A percentile compares a stretch with the other conserved stretches of the same genome.
These are phyloP conservation scores for Dynastes tityus DNA, from an alignment of 2,888 invertebrate genomes.

Conservation along the genomic window DNA sequence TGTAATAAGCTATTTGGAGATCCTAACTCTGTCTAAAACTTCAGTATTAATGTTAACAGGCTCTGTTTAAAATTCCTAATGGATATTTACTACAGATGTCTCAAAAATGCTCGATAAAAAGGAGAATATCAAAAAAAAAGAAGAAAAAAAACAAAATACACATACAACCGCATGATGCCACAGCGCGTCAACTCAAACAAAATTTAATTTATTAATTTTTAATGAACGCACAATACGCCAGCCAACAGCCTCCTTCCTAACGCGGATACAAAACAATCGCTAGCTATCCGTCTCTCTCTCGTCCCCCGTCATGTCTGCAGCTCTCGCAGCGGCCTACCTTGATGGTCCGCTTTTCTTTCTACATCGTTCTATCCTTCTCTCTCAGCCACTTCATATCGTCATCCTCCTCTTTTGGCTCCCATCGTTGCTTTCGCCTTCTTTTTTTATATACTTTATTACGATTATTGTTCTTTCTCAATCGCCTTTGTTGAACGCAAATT, in stretches of 20 bases:
- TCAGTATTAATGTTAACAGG: no score
- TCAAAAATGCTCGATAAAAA: no score
- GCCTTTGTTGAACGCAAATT: conserved; percentile 36
- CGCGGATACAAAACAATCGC: conserved; percentile 2
- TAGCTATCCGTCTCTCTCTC: conserved; percentile 7
- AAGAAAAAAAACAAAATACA: background rate
- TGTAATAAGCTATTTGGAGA: no score
- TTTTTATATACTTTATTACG: conserved; percentile 39
- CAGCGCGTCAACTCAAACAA: conserved; percentile 16
- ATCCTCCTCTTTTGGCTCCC: background rate
- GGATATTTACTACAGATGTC: no score
- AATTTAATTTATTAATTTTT: conserved; percentile 40
- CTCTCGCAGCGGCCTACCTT: background rate
- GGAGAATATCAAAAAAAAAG: background rate
- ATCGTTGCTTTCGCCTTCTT: background rate
- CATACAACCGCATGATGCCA: background rate
- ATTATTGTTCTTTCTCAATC: conserved; percentile 43
- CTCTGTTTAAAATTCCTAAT: no score
- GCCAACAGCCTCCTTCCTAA: background rate
- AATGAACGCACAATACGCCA: conserved; percentile 23
- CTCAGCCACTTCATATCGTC: background rate
- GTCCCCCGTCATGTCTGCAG: background rate
- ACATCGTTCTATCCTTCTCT: background rate
- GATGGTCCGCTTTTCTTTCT: background rate
- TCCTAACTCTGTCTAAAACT: no score